These are phyloP conservation scores for Mycetomoellerius zeteki DNA, from an alignment of 1,140 invertebrate genomes.

Conservation along the genomic window DNA sequence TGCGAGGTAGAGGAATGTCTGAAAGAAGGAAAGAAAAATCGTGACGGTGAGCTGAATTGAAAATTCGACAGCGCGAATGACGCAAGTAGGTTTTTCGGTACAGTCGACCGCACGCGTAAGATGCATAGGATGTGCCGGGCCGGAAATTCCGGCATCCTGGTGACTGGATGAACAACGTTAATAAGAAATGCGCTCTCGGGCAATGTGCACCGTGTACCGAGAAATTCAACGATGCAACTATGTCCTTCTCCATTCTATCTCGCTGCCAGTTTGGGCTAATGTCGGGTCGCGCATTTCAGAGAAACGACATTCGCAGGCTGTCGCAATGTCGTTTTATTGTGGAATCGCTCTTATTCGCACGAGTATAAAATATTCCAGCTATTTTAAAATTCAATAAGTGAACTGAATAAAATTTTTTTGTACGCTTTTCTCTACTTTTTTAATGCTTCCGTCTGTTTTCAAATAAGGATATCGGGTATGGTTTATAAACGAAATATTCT, in stretches of 20 bases:
- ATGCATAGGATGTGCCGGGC: conserved; percentile 22
- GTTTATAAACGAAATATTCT: not conserved
- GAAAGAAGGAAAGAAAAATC: not conserved
- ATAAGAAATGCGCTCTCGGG: conserved; percentile 56
- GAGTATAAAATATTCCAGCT: not conserved
- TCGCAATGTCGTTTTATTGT: not conserved
- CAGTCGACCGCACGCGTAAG: conserved; percentile 21
- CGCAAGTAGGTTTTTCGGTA: conserved; percentile 38
- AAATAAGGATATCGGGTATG: too few species aligned
- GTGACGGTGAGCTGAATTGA: conserved; percentile 13
- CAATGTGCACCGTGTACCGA: not conserved
- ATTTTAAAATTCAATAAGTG: conserved; percentile 22
- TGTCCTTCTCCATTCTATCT: conserved; percentile 13
- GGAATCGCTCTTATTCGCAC: not conserved
- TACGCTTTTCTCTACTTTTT: not conserved
- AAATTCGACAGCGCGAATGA: conserved; percentile 46
- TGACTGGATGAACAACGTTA: conserved; percentile 59
- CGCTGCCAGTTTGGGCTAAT: conserved; percentile 32
- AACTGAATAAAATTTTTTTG: not conserved
- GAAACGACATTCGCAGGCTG: conserved; percentile 48
- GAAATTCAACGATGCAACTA: not conserved
- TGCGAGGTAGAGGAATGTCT: not conserved
- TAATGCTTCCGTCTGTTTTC: not conserved
- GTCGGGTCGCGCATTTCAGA: conserved; percentile 8
- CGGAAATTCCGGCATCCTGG: conserved; percentile 51